phyloP scores from a whole-genome alignment of 1,140 invertebrate genomes.

The Orius insidiosus region DNA sequence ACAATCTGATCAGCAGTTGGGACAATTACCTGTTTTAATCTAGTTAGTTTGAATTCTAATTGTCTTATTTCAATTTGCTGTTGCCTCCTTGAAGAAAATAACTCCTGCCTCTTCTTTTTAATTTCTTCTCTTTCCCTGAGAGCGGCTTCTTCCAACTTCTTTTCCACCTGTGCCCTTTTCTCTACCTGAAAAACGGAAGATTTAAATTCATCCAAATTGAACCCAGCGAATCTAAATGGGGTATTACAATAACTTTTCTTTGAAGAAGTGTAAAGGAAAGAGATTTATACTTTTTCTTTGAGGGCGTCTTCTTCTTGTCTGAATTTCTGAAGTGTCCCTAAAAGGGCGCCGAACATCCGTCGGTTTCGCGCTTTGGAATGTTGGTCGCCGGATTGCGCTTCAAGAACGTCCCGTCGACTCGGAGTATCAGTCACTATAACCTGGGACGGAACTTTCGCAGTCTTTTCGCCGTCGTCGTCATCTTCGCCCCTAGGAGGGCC shows the following conservation, averaged over 20 bases:
- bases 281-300: slow-evolving; percentile 47
- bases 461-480: slow-evolving; percentile 6
- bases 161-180: slow-evolving; percentile 74
- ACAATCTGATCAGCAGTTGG: background rate
- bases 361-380: slow-evolving; percentile 70
- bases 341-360: slow-evolving; percentile 84
- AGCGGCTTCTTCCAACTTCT: slow-evolving; percentile 82
- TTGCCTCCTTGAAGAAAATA: slow-evolving; percentile 68
- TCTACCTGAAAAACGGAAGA: slow-evolving; percentile 43
- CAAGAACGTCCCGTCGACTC: slow-evolving; percentile 56
- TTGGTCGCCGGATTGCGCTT: slow-evolving; percentile 68
- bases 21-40: slow-evolving; percentile 58
- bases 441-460: slow-evolving; percentile 30
- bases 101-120: slow-evolving; percentile 62
- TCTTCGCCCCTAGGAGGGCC: slow-evolving; percentile 19
- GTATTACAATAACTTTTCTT: no score
- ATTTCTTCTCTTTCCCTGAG: slow-evolving; percentile 71
- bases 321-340: slow-evolving; percentile 89
- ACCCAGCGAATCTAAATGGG: no score
- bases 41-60: slow-evolving; percentile 77
- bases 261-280: no score
- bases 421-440: slow-evolving; percentile 47
- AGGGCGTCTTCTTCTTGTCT: slow-evolving; percentile 82
- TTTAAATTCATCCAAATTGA: no score
- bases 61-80: slow-evolving; percentile 76